A percentile compares a stretch with the other conserved stretches of the same genome.
Conservation (phyloP, 2,113 vertebrate species). For the Pangasianodon gigas region DNA sequence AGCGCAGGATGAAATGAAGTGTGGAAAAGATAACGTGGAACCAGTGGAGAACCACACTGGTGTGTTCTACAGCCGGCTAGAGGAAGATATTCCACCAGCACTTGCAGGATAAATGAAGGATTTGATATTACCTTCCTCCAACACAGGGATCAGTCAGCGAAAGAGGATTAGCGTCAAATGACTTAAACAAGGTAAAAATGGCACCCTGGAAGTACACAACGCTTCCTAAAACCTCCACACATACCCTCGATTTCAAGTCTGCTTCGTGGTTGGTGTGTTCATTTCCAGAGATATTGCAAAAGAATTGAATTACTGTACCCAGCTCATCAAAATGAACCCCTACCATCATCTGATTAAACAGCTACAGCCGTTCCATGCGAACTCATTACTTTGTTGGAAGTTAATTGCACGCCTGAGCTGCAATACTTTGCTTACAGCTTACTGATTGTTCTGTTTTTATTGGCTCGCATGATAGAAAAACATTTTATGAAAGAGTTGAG, state of each 20-base stretch:
- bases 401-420: constrained; percentile 41
- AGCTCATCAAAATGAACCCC: constrained; percentile 37
- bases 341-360: constrained; percentile 36
- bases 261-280: not conserved
- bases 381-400: constrained; percentile 10
- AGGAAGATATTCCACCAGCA: constrained; percentile 6
- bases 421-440: constrained; percentile 37
- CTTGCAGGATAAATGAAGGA: not conserved
- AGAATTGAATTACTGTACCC: constrained; percentile 42
- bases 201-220: not conserved
- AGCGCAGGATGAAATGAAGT: not conserved
- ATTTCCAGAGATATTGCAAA: constrained; percentile 31
- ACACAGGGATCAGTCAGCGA: constrained; percentile 21
- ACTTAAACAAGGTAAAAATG: constrained; percentile 17
- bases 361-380: not conserved
- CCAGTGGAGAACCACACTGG: not conserved
- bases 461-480: not conserved
- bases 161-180: constrained; percentile 21
- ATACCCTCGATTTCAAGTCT: not conserved
- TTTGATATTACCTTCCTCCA: constrained; percentile 25
- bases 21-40: not conserved
- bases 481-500: not conserved
- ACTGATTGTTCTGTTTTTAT: constrained; percentile 33
- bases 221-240: not conserved
- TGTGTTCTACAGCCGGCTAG: constrained; percentile 8